Evolutionary conservation across 1,140 invertebrate species (phyloP), one percentile per base, ranked within the genome.

Genomic region (Subanguina moxae): DNA sequence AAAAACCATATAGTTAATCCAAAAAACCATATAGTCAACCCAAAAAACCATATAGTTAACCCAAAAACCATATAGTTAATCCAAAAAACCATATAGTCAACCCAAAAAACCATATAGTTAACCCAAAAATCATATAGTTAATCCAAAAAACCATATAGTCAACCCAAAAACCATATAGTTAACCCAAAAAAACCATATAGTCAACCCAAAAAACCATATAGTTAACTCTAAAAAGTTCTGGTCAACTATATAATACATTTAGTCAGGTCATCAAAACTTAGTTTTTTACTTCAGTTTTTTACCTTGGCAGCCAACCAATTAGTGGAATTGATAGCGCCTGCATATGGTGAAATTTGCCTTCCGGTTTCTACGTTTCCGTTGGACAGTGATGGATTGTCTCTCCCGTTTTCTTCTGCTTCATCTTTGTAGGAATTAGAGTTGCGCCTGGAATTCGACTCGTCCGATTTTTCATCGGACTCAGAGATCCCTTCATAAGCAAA

Each of bases 331-430:
- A 38, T 62, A 38, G 13, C 32, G 19, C 23, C 27, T 27, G 46
- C 28, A 19, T 43, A 38, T 17, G 28, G 3, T 45, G 32, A 38
- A 21, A 27, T 25, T 9, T 32, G 32, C 21, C 38, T 19, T 17
- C 25, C n/a, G n/a, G n/a, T n/a, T 15, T 25, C 42, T 28, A n/a
- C 15, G 23, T n/a, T 25, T 38, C 3, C n/a, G 13, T 61, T 68
- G 17, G 38, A 30, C 32, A 42, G 27, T 25, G 32, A 19, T 66
- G n/a, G 62, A 61, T 52, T 56, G n/a, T n/a, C 15, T 52, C 30
- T 46, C 11, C n/a, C n/a, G n/a, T 15, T 38, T 59, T 57, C 38
- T 30, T 73, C 21, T 28, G 76, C 57, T 58, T 86, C 83, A 98
- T 59, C 74, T 19, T 70, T 45, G 28, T 43, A 46, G n/a, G 76